Evolutionary conservation across 37 sponge, comb jelly and placozoan species (phyloP).

Genomic region (Eunapius fragilis): DNA sequence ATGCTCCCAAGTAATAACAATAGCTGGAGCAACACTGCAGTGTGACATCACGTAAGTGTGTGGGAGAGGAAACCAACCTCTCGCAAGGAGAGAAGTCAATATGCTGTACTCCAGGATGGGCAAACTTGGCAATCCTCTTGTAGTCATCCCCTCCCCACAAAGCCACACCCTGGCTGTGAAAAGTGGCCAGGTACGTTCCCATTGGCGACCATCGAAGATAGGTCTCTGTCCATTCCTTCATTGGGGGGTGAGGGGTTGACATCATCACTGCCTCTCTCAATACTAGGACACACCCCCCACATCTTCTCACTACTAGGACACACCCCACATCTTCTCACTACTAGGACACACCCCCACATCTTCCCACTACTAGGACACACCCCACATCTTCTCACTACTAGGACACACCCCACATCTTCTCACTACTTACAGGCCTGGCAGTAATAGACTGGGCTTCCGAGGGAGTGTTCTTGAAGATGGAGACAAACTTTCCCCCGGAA

Average conservation of each 20-base stretch:
- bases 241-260: background rate
- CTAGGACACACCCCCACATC: no score
- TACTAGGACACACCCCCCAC: no score
- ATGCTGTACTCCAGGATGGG: slow-evolving; percentile 69
- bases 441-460: slow-evolving; percentile 61
- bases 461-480: slow-evolving; percentile 66
- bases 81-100: slow-evolving; percentile 98
- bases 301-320: no score
- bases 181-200: slow-evolving; percentile 93
- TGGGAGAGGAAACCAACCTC: slow-evolving; percentile 51
- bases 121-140: slow-evolving; percentile 65
- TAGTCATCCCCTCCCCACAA: slow-evolving; percentile 92
- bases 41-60: no score
- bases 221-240: slow-evolving; percentile 91
- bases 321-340: background rate
- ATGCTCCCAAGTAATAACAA: no score
- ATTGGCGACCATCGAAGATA: slow-evolving; percentile 90
- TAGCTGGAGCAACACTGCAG: no score
- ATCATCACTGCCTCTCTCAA: no score
- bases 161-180: slow-evolving; percentile 91
- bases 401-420: background rate
- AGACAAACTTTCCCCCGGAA: slow-evolving; percentile 52
- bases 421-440: slow-evolving; percentile 66
- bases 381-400: no score
- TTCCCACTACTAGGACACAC: no score